Evolutionary conservation across 2,888 invertebrate genomes (phyloP).

Genomic region (Leptopilina syphax): DNA sequence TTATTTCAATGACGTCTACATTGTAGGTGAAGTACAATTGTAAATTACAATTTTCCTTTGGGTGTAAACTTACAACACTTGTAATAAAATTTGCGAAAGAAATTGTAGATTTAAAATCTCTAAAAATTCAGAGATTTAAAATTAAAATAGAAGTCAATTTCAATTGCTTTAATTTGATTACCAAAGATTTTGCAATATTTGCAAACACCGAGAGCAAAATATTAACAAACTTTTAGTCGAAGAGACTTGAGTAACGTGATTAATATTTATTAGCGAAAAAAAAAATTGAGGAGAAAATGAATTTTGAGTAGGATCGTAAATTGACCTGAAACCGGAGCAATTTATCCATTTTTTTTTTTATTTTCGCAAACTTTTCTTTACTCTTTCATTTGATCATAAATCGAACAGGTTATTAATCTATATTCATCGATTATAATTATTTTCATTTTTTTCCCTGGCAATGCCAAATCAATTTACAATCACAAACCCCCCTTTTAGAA

Average conservation of each 20-base stretch:
- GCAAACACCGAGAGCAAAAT: not conserved
- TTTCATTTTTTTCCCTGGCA: not conserved
- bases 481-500: not conserved
- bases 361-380: not conserved
- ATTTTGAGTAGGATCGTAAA: slow-evolving; percentile 22
- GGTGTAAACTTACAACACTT: too few species aligned
- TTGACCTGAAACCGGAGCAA: not conserved
- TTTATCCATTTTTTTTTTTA: slow-evolving; percentile 17
- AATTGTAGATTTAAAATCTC: too few species aligned
- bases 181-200: not conserved
- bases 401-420: slow-evolving; percentile 20
- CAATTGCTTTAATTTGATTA: too few species aligned
- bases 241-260: not conserved
- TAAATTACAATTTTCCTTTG: too few species aligned
- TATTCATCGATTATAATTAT: slow-evolving; percentile 35
- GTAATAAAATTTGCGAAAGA: too few species aligned
- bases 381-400: slow-evolving; percentile 14
- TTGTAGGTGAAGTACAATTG: too few species aligned
- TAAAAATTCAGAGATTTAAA: too few species aligned
- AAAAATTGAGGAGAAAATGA: not conserved
- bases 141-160: too few species aligned
- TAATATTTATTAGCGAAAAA: slow-evolving; percentile 13
- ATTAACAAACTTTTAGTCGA: too few species aligned
- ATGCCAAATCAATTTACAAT: not conserved
- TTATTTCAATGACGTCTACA: too few species aligned